A percentile compares a stretch with the other conserved stretches of the same genome.
Evolutionary conservation across 2,888 invertebrate species (phyloP).

Genomic region (Microctonus aethiopoides): DNA sequence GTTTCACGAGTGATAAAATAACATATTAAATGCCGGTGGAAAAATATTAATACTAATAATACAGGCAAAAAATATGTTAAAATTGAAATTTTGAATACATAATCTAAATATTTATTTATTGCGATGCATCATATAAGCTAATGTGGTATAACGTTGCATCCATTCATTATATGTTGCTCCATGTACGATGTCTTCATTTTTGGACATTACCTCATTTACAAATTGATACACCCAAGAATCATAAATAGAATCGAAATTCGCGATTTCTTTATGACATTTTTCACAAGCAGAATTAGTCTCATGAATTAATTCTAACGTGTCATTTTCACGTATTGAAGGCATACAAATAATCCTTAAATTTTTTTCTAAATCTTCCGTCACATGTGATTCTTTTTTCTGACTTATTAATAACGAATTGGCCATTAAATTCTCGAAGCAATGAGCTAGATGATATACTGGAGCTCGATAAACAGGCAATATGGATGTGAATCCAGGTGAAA

Average conservation of each 20-base stretch:
- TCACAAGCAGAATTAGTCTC: conserved; percentile 42
- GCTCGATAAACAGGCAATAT: conserved; percentile 54
- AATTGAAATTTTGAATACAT: background rate
- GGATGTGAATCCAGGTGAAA: conserved; percentile 38
- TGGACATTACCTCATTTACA: conserved; percentile 50
- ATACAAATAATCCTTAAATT: conserved; percentile 28
- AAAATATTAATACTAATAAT: too few species aligned
- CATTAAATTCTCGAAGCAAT: conserved; percentile 52
- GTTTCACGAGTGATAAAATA: too few species aligned
- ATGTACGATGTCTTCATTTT: conserved; percentile 51
- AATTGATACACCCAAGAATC: conserved; percentile 54
- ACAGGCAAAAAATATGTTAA: too few species aligned
- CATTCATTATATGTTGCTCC: conserved; percentile 57
- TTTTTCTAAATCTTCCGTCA: conserved; percentile 26
- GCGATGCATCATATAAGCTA: conserved; percentile 54
- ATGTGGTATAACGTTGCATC: conserved; percentile 52
- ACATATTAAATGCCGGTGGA: too few species aligned
- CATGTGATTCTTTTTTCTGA: conserved; percentile 27
- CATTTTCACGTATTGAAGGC: conserved; percentile 32
- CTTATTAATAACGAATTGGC: conserved; percentile 37
- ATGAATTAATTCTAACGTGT: conserved; percentile 50
- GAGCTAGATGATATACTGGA: conserved; percentile 56
- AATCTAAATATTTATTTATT: conserved; percentile 36
- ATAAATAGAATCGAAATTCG: conserved; percentile 49
- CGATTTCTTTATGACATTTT: conserved; percentile 48